Evolutionary conservation across 2,797 vertebrate genomes (phyloP), one percentile per base, ranked within the genome.

Genomic region (Thaleichthys pacificus): DNA sequence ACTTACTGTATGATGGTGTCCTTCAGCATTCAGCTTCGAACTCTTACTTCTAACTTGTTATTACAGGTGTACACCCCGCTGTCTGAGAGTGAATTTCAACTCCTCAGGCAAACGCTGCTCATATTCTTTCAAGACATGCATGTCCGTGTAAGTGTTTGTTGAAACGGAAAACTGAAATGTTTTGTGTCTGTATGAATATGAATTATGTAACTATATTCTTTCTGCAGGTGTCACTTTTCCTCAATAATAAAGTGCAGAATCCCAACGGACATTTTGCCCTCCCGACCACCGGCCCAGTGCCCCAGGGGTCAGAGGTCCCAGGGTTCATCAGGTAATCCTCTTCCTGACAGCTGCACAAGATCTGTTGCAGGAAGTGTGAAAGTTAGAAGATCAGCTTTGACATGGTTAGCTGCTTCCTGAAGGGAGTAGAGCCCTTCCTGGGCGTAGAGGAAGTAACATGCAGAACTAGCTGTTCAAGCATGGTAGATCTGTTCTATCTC

Each of bases 51-150:
- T 24, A 42, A 30, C 8, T 73, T 24, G 28, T 14, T 14, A 0
- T 5, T 88, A 69, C 28, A 99, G 97, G 84, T 84, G 0, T 99
- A 97, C 9, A 86, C 87, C 8, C 66, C 76, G 0, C 84, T 97
- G 70, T 90, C 95, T 15, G 94, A 93, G 0, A 96, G 96, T 0
- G 95, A 98, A 84, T 94, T 99, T 85, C 97, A 98, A 84, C 91
- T 97, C 47, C 95, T 99, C 80, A 91, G 96, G 74, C 97, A 98
- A 87, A 97, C 94, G 0, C 89, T 99, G 73, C 95, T 98, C 62
- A 79, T 92, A 78, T 97, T 98, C 84, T 94, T 97, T 76, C 96
- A 98, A 85, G 96, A 98, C 83, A 91, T 95, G 87, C 95, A 96
- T 49, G 88, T 97, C 75, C 92, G 95, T 69, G 97, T 98, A 86